These are phyloP conservation scores for Phoebastria nigripes DNA, from an alignment of 2,797 vertebrate genomes.

Conservation along the genomic window DNA sequence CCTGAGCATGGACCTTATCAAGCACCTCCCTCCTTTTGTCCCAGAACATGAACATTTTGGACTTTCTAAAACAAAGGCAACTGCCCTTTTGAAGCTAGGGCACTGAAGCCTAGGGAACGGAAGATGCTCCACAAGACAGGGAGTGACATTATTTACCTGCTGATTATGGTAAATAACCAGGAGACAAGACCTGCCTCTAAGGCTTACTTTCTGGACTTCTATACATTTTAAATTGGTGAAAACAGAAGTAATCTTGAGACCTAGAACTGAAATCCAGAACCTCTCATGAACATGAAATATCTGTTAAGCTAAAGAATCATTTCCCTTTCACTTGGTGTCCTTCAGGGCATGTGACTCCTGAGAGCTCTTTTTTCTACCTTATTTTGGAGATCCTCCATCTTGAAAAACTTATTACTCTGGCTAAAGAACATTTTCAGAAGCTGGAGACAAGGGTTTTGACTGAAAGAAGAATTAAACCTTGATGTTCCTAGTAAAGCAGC, in stretches of 20 bases:
- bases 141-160: neutral
- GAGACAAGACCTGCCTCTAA: neutral
- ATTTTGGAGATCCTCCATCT: neutral
- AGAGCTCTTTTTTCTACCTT: neutral
- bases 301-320: neutral
- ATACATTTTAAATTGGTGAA: neutral
- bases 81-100: neutral
- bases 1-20: neutral
- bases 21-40: neutral
- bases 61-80: neutral
- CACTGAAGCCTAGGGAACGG: neutral
- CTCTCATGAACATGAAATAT: neutral
- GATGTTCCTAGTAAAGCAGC: neutral
- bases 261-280: neutral
- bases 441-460: neutral
- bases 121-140: neutral
- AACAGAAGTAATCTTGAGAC: neutral
- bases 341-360: neutral
- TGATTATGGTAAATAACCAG: neutral
- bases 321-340: neutral
- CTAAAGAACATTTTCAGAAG: neutral
- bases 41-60: neutral
- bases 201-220: neutral
- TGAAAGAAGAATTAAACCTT: neutral
- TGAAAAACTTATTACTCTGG: neutral